Evolutionary conservation across 1,140 invertebrate genomes (phyloP), one percentile per base, ranked within the genome.

Genomic region (Ylistrum balloti): DNA sequence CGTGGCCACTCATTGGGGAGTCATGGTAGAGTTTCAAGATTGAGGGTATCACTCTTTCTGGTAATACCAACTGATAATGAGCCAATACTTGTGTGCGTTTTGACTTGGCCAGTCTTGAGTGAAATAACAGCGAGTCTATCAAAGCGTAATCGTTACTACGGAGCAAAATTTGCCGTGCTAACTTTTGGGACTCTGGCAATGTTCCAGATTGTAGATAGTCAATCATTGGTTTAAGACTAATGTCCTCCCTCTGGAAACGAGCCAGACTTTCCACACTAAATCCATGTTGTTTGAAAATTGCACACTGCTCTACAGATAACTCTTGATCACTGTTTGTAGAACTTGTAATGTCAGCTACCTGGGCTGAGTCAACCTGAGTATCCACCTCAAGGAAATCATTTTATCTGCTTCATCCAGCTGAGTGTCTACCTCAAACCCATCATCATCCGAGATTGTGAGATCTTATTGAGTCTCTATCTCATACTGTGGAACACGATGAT

Each of bases 31-130:
- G 28, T 86, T 34, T 48, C 10, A 91, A 32, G 0, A 88, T 33
- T 2, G 86, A 33, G 34, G 33, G 34, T 34, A 88, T 56, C 20
- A 88, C 15, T 85, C 22, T 86, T 85, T 88, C 56, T 10, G 87
- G 86, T 33, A 90, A 38, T n/a, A 88, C 90, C 10, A 91, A 28
- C 35, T 91, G 38, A 22, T 88, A 88, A 7, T 89, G n/a, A 33
- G 33, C 33, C 22, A 85, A 33, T 9, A 11, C 17, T 32, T 89
- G 9, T 33, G 88, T 89, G 15, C 88, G 22, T 34, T 85, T 85
- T 11, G 88, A 85, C 45, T 89, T 89, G 9, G 88, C 33, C n/a
- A 89, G 33, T 32, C 85, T 33, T 3, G 88, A 85, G 33, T 89
- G 88, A 89, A 85, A 89, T 38, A 85, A 35, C n/a, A 86, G 15